These are phyloP conservation scores for Gracilinanus agilis DNA, from an alignment of 2,113 vertebrate genomes.

Conservation along the genomic window DNA sequence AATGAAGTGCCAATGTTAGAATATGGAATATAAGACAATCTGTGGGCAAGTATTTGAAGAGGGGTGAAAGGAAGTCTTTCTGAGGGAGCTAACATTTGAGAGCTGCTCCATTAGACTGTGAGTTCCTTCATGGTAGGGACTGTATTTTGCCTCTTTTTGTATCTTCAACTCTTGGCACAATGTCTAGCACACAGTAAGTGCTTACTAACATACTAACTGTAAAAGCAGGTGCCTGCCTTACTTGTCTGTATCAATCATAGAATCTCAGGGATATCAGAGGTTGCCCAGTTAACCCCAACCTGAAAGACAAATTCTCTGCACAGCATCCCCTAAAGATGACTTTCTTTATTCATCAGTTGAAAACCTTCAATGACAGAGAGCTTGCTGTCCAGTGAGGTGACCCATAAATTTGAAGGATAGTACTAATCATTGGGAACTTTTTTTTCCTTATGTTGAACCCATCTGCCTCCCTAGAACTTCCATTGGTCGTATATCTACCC, in stretches of 20 bases:
- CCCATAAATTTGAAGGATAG: not conserved
- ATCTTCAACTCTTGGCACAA: not conserved
- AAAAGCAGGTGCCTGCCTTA: not conserved
- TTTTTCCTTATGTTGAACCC: not conserved
- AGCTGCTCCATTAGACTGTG: not conserved
- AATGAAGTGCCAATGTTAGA: too few relatives aligned
- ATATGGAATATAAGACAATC: too few relatives aligned
- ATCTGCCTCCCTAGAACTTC: not conserved
- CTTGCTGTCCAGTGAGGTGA: not conserved
- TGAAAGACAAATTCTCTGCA: not conserved
- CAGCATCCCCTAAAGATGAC: not conserved
- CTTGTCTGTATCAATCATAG: not conserved
- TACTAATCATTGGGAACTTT: not conserved
- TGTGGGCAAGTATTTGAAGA: too few relatives aligned
- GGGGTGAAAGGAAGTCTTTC: not conserved
- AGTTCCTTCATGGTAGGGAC: not conserved
- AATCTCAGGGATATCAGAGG: not conserved
- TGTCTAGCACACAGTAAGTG: not conserved
- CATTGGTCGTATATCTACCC: not conserved
- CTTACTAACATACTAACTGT: not conserved
- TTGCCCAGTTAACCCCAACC: not conserved
- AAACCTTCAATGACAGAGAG: not conserved
- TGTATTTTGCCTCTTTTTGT: not conserved
- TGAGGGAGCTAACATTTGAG: not conserved
- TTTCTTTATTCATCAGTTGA: not conserved